A percentile compares a stretch with the other conserved stretches of the same genome.
phyloP scores from a whole-genome alignment of 2,797 vertebrate genomes.

The Cyclopterus lumpus region DNA sequence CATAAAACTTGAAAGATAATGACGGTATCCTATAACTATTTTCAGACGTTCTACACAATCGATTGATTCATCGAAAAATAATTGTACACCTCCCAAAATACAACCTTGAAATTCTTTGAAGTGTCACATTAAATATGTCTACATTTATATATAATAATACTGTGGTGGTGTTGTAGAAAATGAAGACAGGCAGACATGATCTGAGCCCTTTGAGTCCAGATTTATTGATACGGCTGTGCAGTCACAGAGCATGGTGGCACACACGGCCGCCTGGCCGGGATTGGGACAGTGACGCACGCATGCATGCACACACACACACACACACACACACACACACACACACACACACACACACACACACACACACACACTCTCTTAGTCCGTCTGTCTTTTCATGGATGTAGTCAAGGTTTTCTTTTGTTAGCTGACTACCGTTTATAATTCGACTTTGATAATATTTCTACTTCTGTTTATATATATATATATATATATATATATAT shows the following conservation, averaged over 20 bases:
- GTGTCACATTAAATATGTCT: neutral
- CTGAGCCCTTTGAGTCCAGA: conserved; percentile 88
- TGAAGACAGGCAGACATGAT: conserved; percentile 81
- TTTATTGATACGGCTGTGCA: conserved; percentile 88
- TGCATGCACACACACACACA: conserved; percentile 33
- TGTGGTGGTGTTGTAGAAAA: conserved; percentile 48
- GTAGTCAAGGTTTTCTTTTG: conserved; percentile 24
- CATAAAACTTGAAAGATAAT: neutral
- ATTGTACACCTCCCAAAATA: neutral
- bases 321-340: conserved; percentile 12
- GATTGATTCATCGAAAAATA: neutral
- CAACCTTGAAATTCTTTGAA: neutral
- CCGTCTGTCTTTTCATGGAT: conserved; percentile 26
- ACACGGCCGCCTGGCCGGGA: conserved; percentile 72
- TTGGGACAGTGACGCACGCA: conserved; percentile 66
- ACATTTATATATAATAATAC: too few relatives aligned
- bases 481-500: neutral
- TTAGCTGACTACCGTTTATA: neutral
- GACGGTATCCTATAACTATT: neutral
- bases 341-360: conserved; percentile 23
- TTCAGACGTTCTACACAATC: neutral
- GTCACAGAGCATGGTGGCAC: conserved; percentile 84
- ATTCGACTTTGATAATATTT: conserved; percentile 1
- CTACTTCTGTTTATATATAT: neutral
- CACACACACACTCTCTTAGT: conserved; percentile 14